phyloP scores from a whole-genome alignment of 2,888 invertebrate genomes.

The Drosophila setosimentum region DNA sequence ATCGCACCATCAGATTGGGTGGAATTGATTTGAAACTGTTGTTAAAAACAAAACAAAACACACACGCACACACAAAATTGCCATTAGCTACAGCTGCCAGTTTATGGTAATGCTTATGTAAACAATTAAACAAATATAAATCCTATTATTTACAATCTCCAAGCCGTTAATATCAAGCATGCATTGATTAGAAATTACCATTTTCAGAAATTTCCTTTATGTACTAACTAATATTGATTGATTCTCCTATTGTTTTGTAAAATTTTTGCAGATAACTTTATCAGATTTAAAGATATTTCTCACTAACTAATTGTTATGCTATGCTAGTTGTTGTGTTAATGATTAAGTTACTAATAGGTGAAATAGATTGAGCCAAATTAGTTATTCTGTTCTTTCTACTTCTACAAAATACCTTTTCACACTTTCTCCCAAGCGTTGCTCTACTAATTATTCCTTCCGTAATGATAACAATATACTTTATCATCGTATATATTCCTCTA shows the following conservation, averaged over 20 bases:
- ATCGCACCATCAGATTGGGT: slow-evolving; percentile 86
- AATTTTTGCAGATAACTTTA: not conserved
- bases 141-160: not conserved
- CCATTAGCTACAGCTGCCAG: not conserved
- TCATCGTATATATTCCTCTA: not conserved
- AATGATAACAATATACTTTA: not conserved
- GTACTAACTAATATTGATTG: not conserved
- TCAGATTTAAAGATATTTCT: not conserved
- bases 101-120: not conserved
- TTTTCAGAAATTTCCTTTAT: not conserved
- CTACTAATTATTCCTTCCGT: not conserved
- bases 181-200: not conserved
- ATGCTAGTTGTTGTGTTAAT: no score
- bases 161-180: not conserved
- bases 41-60: no score
- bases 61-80: not conserved
- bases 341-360: not conserved
- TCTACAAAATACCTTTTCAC: not conserved
- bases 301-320: not conserved
- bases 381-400: not conserved
- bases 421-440: not conserved
- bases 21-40: slow-evolving; percentile 86
- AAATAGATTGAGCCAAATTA: not conserved
- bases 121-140: not conserved
- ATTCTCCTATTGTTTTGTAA: not conserved